Evolutionary conservation across 2,888 invertebrate genomes (phyloP).

Genomic region (Leucophenga montana): DNA sequence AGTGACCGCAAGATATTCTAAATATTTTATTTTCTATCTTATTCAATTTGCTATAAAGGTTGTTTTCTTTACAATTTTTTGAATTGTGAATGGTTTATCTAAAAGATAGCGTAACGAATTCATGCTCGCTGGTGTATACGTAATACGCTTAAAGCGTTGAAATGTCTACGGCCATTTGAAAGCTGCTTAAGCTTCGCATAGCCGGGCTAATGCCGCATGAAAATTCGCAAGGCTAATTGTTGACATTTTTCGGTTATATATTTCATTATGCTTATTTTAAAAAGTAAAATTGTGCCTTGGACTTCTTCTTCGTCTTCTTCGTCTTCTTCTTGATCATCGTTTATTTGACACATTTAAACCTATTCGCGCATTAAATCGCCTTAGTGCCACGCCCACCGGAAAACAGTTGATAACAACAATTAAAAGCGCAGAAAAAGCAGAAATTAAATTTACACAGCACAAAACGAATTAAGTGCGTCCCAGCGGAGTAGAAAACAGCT

Average conservation of each 20-base stretch:
- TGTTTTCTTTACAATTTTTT: not conserved
- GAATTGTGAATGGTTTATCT: not conserved
- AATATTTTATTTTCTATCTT: not conserved
- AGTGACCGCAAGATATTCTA: constrained; percentile 1
- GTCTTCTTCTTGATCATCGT: not conserved
- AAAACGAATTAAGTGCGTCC: constrained; percentile 16
- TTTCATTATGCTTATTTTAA: not conserved
- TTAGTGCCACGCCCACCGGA: constrained; percentile 7
- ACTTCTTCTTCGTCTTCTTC: not conserved
- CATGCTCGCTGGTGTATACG: constrained; percentile 14
- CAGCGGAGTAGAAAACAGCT: not conserved
- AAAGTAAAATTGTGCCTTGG: not conserved
- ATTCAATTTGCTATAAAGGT: not conserved
- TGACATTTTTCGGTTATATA: constrained; percentile 1
- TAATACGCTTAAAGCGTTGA: constrained; percentile 9
- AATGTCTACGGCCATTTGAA: not conserved
- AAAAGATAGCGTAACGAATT: not conserved
- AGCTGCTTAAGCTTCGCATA: not conserved
- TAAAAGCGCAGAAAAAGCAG: not conserved
- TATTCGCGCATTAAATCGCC: constrained; percentile 20
- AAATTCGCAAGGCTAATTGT: constrained; percentile 16
- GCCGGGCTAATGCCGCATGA: not conserved
- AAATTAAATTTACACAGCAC: constrained; percentile 13
- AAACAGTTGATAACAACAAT: not conserved
- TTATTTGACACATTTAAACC: not conserved